Percentiles rank a stretch among this genome's conserved stretches.
phyloP scores from a whole-genome alignment of 2,113 vertebrate species.

The Chlorodrepanis virens region DNA sequence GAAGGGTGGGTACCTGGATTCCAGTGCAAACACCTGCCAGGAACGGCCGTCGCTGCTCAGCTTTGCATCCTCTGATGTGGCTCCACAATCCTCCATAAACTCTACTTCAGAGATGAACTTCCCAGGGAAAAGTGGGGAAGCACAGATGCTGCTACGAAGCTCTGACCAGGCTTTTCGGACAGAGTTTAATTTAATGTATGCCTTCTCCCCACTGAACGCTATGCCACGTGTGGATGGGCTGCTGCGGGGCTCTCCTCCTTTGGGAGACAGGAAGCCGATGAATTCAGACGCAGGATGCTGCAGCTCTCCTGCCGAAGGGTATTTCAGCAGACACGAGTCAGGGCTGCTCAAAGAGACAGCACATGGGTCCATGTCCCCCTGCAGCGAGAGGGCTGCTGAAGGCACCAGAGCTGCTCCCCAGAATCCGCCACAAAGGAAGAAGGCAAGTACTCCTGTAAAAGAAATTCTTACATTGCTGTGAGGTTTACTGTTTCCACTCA shows the following conservation, averaged over 20 bases:
- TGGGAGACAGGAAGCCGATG: slow-evolving; percentile 80
- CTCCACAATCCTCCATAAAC: slow-evolving; percentile 73
- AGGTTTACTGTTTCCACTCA: neutral
- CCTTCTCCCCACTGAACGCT: slow-evolving; percentile 96
- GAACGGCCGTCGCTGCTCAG: slow-evolving; percentile 79
- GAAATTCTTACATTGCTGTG: neutral
- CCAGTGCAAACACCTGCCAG: slow-evolving; percentile 78
- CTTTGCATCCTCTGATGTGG: slow-evolving; percentile 75
- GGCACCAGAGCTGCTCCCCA: slow-evolving; percentile 83
- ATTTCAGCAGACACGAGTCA: slow-evolving; percentile 82
- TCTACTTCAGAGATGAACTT: slow-evolving; percentile 73
- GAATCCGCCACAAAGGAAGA: slow-evolving; percentile 96
- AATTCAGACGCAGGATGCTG: slow-evolving; percentile 85
- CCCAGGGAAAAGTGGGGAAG: slow-evolving; percentile 75
- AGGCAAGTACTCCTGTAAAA: slow-evolving; percentile 78
- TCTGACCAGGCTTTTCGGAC: slow-evolving; percentile 95
- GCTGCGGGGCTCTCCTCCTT: slow-evolving; percentile 73
- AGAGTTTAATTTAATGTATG: slow-evolving; percentile 99
- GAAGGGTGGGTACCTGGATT: slow-evolving; percentile 81
- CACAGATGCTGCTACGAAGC: slow-evolving; percentile 76
- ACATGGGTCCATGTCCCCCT: slow-evolving; percentile 85
- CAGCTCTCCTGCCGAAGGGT: slow-evolving; percentile 88
- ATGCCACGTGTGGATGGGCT: slow-evolving; percentile 84
- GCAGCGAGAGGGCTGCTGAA: slow-evolving; percentile 84
- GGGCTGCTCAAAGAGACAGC: slow-evolving; percentile 82